These are phyloP conservation scores for Epinotia ramella DNA, from an alignment of 2,888 invertebrate species.

Conservation along the genomic window DNA sequence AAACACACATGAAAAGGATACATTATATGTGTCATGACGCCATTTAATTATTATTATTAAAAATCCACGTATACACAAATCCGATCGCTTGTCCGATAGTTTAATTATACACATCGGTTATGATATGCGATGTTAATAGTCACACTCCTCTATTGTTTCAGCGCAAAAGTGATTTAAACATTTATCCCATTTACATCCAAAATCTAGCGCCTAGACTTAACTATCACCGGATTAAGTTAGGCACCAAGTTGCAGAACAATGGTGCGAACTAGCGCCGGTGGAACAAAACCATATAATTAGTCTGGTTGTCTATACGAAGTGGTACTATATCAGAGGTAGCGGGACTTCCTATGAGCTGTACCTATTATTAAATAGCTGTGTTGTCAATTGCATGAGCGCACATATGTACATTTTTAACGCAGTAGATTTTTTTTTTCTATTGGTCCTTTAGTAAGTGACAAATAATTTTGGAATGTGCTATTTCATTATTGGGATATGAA, in stretches of 20 bases:
- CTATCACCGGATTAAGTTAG: constrained; percentile 33
- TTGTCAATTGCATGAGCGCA: background rate
- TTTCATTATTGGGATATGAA: too few species aligned
- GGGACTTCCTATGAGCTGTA: constrained; percentile 13
- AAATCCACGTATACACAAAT: background rate
- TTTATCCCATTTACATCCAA: constrained; percentile 28
- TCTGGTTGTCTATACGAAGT: constrained; percentile 15
- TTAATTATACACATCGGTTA: too few species aligned
- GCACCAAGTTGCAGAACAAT: constrained; percentile 34
- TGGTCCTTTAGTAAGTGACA: background rate
- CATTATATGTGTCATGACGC: too few species aligned
- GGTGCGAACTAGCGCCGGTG: constrained; percentile 28
- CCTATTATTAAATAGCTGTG: constrained; percentile 5
- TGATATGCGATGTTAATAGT: background rate
- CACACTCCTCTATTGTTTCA: background rate
- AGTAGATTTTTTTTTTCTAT: background rate
- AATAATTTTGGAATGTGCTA: too few species aligned
- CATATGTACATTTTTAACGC: background rate
- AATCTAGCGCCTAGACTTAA: constrained; percentile 25
- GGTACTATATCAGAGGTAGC: background rate
- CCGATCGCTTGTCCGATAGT: too few species aligned
- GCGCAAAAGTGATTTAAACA: background rate
- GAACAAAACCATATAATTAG: constrained; percentile 42
- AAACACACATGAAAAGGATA: too few species aligned
- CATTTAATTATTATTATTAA: background rate